Percentiles rank a stretch among this genome's conserved stretches.
Evolutionary conservation across 2,113 vertebrate species (phyloP).

Genomic region (Xiphias gladius): DNA sequence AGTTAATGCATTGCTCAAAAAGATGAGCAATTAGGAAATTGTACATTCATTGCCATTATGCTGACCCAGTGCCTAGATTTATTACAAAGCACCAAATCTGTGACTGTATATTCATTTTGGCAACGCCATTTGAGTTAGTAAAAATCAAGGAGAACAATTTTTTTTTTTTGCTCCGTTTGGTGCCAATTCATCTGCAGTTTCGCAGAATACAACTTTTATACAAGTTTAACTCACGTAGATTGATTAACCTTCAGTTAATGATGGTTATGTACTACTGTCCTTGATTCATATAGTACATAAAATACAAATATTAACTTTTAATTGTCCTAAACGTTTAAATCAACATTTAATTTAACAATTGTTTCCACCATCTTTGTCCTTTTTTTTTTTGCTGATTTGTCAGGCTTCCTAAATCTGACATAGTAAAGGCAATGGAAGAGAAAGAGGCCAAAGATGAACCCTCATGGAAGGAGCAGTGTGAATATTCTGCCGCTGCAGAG

Average conservation of each 20-base stretch:
- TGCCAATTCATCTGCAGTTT: not conserved
- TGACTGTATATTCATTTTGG: not conserved
- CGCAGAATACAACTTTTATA: not conserved
- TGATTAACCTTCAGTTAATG: not conserved
- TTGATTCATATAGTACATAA: not conserved
- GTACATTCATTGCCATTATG: not conserved
- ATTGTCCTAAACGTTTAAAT: not conserved
- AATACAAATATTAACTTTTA: not conserved
- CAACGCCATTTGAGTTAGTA: not conserved
- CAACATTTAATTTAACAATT: not conserved
- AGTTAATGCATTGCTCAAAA: not conserved
- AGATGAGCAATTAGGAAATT: not conserved
- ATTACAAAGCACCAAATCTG: not conserved
- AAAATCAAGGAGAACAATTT: not conserved
- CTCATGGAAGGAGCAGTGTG: slow-evolving; percentile 17
- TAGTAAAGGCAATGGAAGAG: slow-evolving; percentile 40
- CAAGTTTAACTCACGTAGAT: not conserved
- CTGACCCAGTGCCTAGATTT: not conserved
- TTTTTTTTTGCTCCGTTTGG: not conserved
- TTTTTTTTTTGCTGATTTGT: slow-evolving; percentile 3
- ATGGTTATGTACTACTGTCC: not conserved
- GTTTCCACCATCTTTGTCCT: not conserved
- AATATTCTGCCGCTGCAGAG: slow-evolving; percentile 15
- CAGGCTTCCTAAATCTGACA: slow-evolving; percentile 43
- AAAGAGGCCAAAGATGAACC: slow-evolving; percentile 35